Percentiles rank a stretch among this genome's conserved stretches.
phyloP scores from a whole-genome alignment of 2,888 invertebrate species.

The Pteria penguin region DNA sequence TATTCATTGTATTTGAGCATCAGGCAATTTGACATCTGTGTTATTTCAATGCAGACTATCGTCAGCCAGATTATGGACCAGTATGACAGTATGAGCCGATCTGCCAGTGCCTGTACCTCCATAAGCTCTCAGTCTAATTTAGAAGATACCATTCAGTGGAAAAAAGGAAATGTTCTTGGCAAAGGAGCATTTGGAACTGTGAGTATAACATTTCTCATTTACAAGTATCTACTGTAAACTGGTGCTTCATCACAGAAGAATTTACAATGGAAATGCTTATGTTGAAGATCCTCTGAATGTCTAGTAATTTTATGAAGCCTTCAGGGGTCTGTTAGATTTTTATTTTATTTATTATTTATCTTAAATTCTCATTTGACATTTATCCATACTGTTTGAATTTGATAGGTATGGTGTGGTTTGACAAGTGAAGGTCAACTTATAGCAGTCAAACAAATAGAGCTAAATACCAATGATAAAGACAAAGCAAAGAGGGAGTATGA shows the following conservation, averaged over 20 bases:
- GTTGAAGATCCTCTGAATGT: too few relatives aligned
- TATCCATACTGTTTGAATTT: too few relatives aligned
- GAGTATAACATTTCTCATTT: conserved; percentile 38
- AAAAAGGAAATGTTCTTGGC: conserved; percentile 79
- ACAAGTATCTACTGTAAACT: too few relatives aligned
- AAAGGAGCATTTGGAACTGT: conserved; percentile 80
- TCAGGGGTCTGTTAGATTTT: too few relatives aligned
- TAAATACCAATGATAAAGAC: conserved; percentile 74
- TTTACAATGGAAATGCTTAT: too few relatives aligned
- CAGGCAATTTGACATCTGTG: conserved; percentile 1
- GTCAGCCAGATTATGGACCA: conserved; percentile 33
- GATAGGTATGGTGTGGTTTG: conserved; percentile 79
- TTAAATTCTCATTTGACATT: too few relatives aligned
- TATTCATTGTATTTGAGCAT: neutral
- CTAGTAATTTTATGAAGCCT: too few relatives aligned
- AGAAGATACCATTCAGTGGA: conserved; percentile 78
- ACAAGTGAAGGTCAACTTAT: conserved; percentile 79
- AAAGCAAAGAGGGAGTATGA: conserved; percentile 78
- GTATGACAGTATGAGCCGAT: conserved; percentile 46
- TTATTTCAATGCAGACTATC: conserved; percentile 35
- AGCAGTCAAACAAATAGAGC: conserved; percentile 80
- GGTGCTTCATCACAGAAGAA: too few relatives aligned
- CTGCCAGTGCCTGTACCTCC: conserved; percentile 70
- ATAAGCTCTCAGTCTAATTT: conserved; percentile 57
- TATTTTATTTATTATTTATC: too few relatives aligned